Conservation (phyloP, 1,140 invertebrate species). For the Spodoptera frugiperda region DNA sequence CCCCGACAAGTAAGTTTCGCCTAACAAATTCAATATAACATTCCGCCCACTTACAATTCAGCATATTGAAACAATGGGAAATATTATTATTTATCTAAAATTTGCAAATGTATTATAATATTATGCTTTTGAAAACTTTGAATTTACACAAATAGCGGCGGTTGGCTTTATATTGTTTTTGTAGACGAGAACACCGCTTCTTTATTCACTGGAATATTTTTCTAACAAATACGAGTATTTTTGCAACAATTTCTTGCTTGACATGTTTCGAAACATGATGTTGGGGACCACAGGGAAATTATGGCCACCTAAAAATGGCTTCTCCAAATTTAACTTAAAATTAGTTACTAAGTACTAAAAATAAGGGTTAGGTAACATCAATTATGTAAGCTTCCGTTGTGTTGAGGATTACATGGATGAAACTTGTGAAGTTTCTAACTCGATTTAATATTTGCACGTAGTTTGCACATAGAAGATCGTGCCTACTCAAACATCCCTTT, state of each 20-base stretch:
- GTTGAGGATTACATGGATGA: not conserved
- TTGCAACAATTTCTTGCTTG: not conserved
- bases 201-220: constrained; percentile 48
- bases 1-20: not conserved
- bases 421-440: constrained; percentile 8
- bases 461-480: not conserved
- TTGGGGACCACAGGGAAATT: not conserved
- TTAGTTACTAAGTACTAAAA: not conserved
- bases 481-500: not conserved
- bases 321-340: not conserved
- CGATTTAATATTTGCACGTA: not conserved
- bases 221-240: constrained; percentile 9
- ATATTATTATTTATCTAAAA: constrained; percentile 42
- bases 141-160: constrained; percentile 19
- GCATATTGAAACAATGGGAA: constrained; percentile 18
- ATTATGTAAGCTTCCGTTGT: constrained; percentile 4
- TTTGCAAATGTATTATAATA: constrained; percentile 46
- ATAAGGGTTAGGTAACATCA: constrained; percentile 1
- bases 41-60: constrained; percentile 15
- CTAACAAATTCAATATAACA: constrained; percentile 19
- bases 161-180: not conserved
- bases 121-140: constrained; percentile 38
- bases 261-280: not conserved
- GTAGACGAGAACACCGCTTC: not conserved
- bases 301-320: not conserved